A percentile compares a stretch with the other conserved stretches of the same genome.
Evolutionary conservation across 1,140 invertebrate species (phyloP).

Genomic region (Oncopeltus fasciatus): DNA sequence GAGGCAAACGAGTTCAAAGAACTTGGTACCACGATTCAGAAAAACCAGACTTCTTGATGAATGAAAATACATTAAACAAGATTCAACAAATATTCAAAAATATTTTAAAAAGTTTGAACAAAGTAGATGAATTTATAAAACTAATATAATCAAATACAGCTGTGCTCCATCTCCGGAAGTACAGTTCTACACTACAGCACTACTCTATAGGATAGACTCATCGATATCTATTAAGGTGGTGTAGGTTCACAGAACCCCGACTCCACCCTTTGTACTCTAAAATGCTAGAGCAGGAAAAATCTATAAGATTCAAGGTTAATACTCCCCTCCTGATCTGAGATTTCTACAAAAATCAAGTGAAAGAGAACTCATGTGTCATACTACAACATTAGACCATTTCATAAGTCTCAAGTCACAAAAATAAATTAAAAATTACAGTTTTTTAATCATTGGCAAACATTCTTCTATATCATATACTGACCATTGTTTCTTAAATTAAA

Average conservation of each 20-base stretch:
- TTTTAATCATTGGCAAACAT: not conserved
- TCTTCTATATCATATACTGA: not conserved
- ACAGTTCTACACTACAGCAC: too few relatives aligned
- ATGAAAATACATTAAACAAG: too few relatives aligned
- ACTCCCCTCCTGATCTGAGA: not conserved
- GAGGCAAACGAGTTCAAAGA: too few relatives aligned
- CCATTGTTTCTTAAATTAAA: not conserved
- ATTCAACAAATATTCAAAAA: not conserved
- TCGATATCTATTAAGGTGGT: not conserved
- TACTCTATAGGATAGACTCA: not conserved
- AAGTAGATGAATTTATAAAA: too few relatives aligned
- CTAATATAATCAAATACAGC: too few relatives aligned
- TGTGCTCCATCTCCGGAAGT: too few relatives aligned
- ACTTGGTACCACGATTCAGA: too few relatives aligned
- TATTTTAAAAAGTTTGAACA: too few relatives aligned
- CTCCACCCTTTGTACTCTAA: not conserved
- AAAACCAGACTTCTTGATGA: too few relatives aligned
- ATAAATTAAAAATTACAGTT: too few relatives aligned
- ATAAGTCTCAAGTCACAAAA: too few relatives aligned
- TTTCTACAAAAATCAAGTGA: not conserved
- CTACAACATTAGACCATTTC: conserved; percentile 5
- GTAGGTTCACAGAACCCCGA: not conserved
- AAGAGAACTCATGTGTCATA: not conserved
- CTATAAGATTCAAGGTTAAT: conserved; percentile 1
- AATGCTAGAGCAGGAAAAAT: not conserved